Conservation (phyloP, 2,888 invertebrate species). For the Trachelus stipa region DNA sequence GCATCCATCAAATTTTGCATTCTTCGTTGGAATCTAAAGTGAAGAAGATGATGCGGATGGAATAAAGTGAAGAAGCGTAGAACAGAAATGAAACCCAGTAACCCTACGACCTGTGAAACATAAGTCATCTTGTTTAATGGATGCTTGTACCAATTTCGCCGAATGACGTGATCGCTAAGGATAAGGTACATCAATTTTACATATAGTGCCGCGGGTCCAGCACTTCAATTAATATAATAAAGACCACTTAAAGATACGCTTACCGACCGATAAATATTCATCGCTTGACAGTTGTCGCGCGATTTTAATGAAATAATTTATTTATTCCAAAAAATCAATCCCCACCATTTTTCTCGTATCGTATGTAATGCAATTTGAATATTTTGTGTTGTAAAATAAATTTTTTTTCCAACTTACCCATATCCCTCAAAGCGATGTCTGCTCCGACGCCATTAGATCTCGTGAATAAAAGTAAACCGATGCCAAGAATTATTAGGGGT, state of each 20-base stretch:
- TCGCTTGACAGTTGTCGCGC: background rate
- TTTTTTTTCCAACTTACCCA: conserved; percentile 29
- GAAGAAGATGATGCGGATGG: background rate
- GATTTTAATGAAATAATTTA: background rate
- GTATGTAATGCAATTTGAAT: background rate
- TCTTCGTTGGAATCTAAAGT: background rate
- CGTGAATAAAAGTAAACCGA: conserved; percentile 17
- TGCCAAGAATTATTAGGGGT: conserved; percentile 15
- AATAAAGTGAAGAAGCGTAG: background rate
- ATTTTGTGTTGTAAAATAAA: background rate
- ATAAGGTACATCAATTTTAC: conserved; percentile 32
- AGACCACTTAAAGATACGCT: conserved; percentile 36
- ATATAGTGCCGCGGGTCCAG: conserved; percentile 21
- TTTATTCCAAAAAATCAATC: background rate
- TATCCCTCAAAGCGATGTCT: conserved; percentile 30
- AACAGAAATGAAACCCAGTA: conserved; percentile 40
- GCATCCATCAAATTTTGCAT: background rate
- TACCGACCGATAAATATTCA: background rate
- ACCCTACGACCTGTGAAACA: conserved; percentile 41
- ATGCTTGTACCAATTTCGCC: conserved; percentile 43
- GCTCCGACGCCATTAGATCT: conserved; percentile 22
- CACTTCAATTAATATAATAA: conserved; percentile 44
- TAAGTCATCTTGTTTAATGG: conserved; percentile 39
- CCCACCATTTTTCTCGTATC: background rate
- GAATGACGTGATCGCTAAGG: conserved; percentile 14